Conservation (phyloP, 2,888 invertebrate genomes). For the Drosophila melanocephala region DNA sequence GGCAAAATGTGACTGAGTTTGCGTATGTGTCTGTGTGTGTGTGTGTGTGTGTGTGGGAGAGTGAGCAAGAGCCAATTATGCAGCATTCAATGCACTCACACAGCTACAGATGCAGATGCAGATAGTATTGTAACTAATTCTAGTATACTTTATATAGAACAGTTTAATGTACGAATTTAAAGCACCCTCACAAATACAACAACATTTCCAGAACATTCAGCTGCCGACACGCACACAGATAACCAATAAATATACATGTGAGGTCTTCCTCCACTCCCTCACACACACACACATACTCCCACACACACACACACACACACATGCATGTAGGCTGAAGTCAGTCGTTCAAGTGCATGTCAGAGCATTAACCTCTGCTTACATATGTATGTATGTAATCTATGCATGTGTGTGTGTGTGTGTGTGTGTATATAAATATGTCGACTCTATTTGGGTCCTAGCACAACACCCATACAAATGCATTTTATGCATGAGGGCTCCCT, state of each 20-base stretch:
- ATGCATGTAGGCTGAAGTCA: slow-evolving; percentile 65
- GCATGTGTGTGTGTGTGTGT: slow-evolving; percentile 6
- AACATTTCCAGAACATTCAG: slow-evolving; percentile 41
- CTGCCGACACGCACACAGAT: background rate
- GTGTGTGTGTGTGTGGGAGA: slow-evolving; percentile 16
- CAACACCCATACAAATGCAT: slow-evolving; percentile 59
- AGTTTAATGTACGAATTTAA: background rate
- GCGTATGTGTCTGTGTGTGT: slow-evolving; percentile 2
- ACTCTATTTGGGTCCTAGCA: slow-evolving; percentile 74
- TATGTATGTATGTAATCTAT: slow-evolving; percentile 10
- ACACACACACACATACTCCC: slow-evolving; percentile 5
- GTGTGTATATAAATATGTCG: slow-evolving; percentile 6
- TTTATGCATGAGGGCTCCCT: slow-evolving; percentile 2
- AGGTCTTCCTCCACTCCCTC: slow-evolving; percentile 18
- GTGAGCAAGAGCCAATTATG: background rate
- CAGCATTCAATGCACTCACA: slow-evolving; percentile 10
- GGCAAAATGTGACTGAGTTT: slow-evolving; percentile 16
- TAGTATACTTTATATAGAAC: background rate
- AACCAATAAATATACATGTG: background rate
- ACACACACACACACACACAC: background rate
- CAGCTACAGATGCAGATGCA: background rate
- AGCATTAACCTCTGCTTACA: slow-evolving; percentile 75
- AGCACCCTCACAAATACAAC: background rate
- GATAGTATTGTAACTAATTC: background rate
- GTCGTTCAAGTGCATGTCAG: slow-evolving; percentile 84